Conservation (phyloP, 2,888 invertebrate species). For the Megalurothrips usitatus region DNA sequence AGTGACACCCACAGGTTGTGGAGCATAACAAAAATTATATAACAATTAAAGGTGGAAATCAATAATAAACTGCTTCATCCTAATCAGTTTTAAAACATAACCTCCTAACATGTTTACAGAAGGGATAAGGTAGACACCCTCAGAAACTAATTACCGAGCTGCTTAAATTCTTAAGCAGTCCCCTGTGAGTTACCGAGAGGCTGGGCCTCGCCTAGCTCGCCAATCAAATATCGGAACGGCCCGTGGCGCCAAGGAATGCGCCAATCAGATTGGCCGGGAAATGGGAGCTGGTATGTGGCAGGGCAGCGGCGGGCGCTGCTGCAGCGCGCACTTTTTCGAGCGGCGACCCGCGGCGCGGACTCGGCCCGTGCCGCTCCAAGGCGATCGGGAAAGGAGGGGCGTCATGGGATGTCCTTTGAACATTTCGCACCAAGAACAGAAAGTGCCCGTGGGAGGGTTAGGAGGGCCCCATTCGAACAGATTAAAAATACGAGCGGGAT, state of each 20-base stretch:
- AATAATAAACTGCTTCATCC: background rate
- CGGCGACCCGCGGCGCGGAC: too few relatives aligned
- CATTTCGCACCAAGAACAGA: background rate
- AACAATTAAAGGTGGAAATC: background rate
- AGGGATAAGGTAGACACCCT: too few relatives aligned
- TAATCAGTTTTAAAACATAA: background rate
- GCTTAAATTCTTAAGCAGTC: too few relatives aligned
- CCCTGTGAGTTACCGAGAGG: too few relatives aligned
- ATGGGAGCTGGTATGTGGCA: background rate
- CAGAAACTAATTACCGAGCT: too few relatives aligned
- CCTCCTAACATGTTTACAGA: background rate
- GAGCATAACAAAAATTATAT: background rate
- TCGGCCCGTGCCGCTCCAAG: background rate
- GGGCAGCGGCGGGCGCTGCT: background rate
- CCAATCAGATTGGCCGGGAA: conserved; percentile 16
- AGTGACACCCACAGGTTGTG: background rate
- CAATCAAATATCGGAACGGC: background rate
- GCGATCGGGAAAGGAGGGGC: background rate
- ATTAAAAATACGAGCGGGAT: conserved; percentile 22
- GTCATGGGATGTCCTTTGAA: background rate
- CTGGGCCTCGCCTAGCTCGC: too few relatives aligned
- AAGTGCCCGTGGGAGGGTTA: background rate
- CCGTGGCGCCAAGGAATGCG: background rate
- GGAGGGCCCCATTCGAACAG: conserved; percentile 11
- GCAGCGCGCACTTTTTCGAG: background rate